A percentile compares a stretch with the other conserved stretches of the same genome.
These are phyloP conservation scores for Thymelicus sylvestris DNA, from an alignment of 2,888 invertebrate genomes.

Conservation along the genomic window DNA sequence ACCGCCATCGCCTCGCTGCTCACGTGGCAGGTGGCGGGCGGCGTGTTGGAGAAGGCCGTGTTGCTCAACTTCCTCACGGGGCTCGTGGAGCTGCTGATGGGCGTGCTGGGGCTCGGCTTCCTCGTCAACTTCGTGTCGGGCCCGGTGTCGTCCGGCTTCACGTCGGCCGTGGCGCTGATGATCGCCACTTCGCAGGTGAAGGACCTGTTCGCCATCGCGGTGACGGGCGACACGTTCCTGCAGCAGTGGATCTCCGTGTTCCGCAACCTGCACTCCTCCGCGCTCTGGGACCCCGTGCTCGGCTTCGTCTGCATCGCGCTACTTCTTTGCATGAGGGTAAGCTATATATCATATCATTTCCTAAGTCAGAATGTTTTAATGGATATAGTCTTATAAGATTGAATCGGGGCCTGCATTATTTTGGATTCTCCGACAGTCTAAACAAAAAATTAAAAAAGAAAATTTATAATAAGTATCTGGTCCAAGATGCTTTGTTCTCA, in stretches of 20 bases:
- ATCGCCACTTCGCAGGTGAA: slow-evolving; percentile 96
- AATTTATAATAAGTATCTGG: no score
- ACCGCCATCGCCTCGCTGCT: slow-evolving; percentile 96
- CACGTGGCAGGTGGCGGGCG: slow-evolving; percentile 90
- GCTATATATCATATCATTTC: slow-evolving; percentile 42
- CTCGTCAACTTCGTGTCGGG: slow-evolving; percentile 95
- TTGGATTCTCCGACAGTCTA: no score
- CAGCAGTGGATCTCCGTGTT: slow-evolving; percentile 91
- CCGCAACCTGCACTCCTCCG: slow-evolving; percentile 86
- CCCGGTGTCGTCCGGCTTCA: slow-evolving; percentile 95
- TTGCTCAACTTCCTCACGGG: slow-evolving; percentile 91
- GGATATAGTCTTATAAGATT: no score
- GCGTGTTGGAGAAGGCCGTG: slow-evolving; percentile 88
- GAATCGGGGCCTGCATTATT: no score
- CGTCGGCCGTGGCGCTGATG: slow-evolving; percentile 94
- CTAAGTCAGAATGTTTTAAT: no score
- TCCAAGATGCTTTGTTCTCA: no score
- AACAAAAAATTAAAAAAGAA: no score
- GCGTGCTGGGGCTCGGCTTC: slow-evolving; percentile 92
- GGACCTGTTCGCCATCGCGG: slow-evolving; percentile 90
- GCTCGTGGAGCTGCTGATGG: slow-evolving; percentile 91
- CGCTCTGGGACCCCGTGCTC: slow-evolving; percentile 89
- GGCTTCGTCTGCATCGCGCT: slow-evolving; percentile 90
- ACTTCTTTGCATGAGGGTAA: slow-evolving; percentile 91
- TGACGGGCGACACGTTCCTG: slow-evolving; percentile 90